Percentiles rank a stretch among this genome's conserved stretches.
Evolutionary conservation across 1,140 invertebrate species (phyloP).

Genomic region (Tetramorium simillimum): DNA sequence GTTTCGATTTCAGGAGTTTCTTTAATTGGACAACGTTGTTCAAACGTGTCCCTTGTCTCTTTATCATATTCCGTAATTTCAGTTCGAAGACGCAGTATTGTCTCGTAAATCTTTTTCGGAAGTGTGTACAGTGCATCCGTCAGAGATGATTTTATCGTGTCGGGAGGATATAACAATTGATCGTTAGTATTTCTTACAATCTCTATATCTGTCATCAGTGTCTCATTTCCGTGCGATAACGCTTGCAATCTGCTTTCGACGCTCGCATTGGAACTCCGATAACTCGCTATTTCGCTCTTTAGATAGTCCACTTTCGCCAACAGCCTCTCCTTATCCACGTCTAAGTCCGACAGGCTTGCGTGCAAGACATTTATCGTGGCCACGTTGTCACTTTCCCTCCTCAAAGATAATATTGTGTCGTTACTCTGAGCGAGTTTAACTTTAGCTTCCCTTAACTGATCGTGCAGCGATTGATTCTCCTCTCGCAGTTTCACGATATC

Average conservation of each 20-base stretch:
- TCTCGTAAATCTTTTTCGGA: constrained; percentile 59
- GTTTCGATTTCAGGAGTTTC: not conserved
- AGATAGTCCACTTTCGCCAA: constrained; percentile 34
- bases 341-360: constrained; percentile 59
- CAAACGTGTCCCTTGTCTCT: not conserved
- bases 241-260: constrained; percentile 53
- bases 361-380: constrained; percentile 52
- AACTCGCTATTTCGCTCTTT: constrained; percentile 50
- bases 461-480: constrained; percentile 53
- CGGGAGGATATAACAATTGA: constrained; percentile 41
- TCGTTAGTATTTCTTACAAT: constrained; percentile 57
- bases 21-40: not conserved
- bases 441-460: constrained; percentile 53
- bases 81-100: constrained; percentile 49
- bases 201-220: constrained; percentile 50
- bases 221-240: constrained; percentile 60
- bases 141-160: constrained; percentile 30
- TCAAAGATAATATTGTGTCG: constrained; percentile 53
- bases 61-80: not conserved
- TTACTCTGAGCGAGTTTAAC: constrained; percentile 55
- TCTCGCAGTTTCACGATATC: constrained; percentile 53
- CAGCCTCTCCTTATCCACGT: constrained; percentile 55
- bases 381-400: constrained; percentile 56
- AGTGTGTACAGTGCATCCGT: constrained; percentile 49
- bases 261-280: constrained; percentile 57